Percentiles rank a stretch among this genome's conserved stretches.
Conservation (phyloP, 1,140 invertebrate species). For the Cotesia chilonis region DNA sequence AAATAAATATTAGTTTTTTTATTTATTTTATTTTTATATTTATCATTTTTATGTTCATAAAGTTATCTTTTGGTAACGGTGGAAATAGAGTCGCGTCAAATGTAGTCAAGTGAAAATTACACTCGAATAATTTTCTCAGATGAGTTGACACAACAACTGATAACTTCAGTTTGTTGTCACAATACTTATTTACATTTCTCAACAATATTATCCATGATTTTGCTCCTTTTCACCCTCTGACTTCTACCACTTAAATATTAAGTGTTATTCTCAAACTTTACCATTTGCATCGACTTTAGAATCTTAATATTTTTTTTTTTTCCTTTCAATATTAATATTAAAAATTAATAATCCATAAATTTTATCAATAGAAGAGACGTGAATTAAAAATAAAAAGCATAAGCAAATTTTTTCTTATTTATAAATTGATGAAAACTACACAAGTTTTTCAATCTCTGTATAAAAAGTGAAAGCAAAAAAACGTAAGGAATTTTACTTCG, state of each 20-base stretch:
- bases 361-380: too few species aligned
- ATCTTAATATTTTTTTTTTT: neutral
- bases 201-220: neutral
- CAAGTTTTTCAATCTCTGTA: constrained; percentile 32
- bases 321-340: too few species aligned
- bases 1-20: neutral
- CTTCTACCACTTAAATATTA: too few species aligned
- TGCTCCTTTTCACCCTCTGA: too few species aligned
- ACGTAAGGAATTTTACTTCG: constrained; percentile 44
- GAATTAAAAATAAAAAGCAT: too few species aligned
- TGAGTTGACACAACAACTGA: constrained; percentile 3
- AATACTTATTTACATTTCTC: neutral
- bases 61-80: neutral
- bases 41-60: neutral
- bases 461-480: constrained; percentile 31
- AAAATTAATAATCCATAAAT: too few species aligned
- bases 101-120: constrained; percentile 53
- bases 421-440: neutral
- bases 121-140: constrained; percentile 39
- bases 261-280: too few species aligned
- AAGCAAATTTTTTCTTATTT: too few species aligned
- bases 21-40: neutral
- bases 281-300: neutral
- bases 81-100: constrained; percentile 34
- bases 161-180: neutral